A percentile compares a stretch with the other conserved stretches of the same genome.
phyloP scores from a whole-genome alignment of 2,113 vertebrate species.

The Spilogale gracilis region DNA sequence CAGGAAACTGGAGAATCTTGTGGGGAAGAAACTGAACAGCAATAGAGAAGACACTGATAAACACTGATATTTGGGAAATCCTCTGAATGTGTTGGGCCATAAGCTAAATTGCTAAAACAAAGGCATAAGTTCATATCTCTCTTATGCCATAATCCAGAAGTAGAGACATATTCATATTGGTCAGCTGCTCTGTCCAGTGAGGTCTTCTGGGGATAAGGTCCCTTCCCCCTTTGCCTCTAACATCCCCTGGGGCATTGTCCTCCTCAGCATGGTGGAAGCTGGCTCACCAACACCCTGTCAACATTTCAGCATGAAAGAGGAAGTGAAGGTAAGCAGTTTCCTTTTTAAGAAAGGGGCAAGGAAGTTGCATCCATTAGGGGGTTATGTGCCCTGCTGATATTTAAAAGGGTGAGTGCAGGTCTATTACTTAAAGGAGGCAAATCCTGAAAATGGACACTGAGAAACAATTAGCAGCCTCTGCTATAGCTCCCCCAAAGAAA shows the following conservation, averaged over 20 bases:
- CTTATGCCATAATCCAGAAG: neutral
- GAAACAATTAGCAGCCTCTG: neutral
- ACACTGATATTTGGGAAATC: neutral
- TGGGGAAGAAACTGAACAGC: neutral
- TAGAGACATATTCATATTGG: neutral
- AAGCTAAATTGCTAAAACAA: neutral
- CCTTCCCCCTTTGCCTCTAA: neutral
- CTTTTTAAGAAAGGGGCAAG: neutral
- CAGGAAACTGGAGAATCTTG: neutral
- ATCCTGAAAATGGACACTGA: neutral
- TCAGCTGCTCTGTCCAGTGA: neutral
- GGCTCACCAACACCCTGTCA: neutral
- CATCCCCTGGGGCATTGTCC: neutral
- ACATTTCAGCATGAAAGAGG: slow-evolving; percentile 7
- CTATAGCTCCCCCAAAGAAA: neutral
- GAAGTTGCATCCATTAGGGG: neutral
- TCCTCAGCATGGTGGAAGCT: neutral
- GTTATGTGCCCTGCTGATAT: neutral
- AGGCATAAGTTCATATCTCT: neutral
- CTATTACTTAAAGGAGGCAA: neutral
- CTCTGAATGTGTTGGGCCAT: neutral
- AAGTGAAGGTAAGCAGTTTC: neutral
- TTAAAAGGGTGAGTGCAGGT: neutral
- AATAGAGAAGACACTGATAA: neutral
- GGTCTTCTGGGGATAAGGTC: too few species aligned